Conservation (phyloP, 2,888 invertebrate genomes). For the Amphipyra tragopoginis region DNA sequence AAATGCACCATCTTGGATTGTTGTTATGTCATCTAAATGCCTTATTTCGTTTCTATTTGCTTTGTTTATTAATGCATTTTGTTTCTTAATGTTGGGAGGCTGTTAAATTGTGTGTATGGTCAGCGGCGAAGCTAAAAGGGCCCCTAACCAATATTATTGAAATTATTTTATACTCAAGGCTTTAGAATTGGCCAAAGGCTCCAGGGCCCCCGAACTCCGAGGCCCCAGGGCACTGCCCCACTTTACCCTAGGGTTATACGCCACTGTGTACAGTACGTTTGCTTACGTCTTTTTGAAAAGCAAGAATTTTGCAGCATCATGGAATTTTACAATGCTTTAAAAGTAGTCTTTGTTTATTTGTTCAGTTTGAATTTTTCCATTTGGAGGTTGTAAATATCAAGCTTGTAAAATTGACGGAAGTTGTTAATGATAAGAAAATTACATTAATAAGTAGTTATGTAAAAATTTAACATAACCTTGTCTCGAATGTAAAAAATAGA, state of each 20-base stretch:
- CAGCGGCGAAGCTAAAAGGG: too few relatives aligned
- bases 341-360: not conserved
- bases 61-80: conserved; percentile 25
- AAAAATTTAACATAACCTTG: conserved; percentile 46
- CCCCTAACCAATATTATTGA: too few relatives aligned
- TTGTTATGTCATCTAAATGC: conserved; percentile 70
- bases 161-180: too few relatives aligned
- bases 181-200: too few relatives aligned
- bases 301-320: too few relatives aligned
- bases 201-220: too few relatives aligned
- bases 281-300: too few relatives aligned
- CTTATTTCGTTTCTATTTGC: conserved; percentile 19
- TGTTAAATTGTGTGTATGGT: too few relatives aligned
- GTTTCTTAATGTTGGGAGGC: not conserved
- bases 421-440: conserved; percentile 28
- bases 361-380: not conserved
- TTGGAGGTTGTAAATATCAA: conserved; percentile 1
- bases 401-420: conserved; percentile 15
- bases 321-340: too few relatives aligned
- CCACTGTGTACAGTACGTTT: too few relatives aligned
- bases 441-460: conserved; percentile 14
- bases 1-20: conserved; percentile 59
- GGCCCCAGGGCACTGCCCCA: too few relatives aligned
- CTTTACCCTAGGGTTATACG: too few relatives aligned
- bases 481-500: conserved; percentile 32